Percentiles rank a stretch among this genome's conserved stretches.
phyloP scores from a whole-genome alignment of 2,888 invertebrate genomes.

The Drosophila neonasuta region DNA sequence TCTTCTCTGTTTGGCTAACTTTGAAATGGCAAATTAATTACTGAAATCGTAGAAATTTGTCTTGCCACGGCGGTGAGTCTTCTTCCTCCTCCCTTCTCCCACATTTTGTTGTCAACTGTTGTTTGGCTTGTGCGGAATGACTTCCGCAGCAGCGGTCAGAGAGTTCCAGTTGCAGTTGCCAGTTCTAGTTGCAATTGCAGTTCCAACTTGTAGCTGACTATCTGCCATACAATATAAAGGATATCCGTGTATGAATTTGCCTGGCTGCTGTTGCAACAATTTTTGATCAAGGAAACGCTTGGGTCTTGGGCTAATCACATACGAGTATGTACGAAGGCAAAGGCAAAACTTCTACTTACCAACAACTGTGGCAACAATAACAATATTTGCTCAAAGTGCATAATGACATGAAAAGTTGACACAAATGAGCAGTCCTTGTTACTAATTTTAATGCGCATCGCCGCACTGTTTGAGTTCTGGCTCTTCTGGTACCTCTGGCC shows the following conservation, averaged over 20 bases:
- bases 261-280: constrained; percentile 33
- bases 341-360: constrained; percentile 59
- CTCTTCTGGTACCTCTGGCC: constrained; percentile 3
- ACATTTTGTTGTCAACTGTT: constrained; percentile 53
- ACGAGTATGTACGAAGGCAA: background rate
- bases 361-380: constrained; percentile 30
- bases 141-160: constrained; percentile 60
- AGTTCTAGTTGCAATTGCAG: constrained; percentile 33
- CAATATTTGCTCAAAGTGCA: constrained; percentile 78
- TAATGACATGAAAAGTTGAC: constrained; percentile 79
- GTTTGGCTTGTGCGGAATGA: constrained; percentile 70
- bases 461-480: constrained; percentile 48
- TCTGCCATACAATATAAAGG: constrained; percentile 37
- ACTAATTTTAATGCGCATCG: constrained; percentile 73
- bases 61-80: constrained; percentile 44
- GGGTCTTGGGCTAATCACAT: constrained; percentile 67
- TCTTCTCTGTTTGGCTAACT: constrained; percentile 49
- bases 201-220: constrained; percentile 28
- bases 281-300: constrained; percentile 73
- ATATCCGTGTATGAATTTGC: constrained; percentile 70
- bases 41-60: constrained; percentile 74
- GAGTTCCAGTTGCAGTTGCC: constrained; percentile 33
- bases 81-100: background rate
- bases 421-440: constrained; percentile 79
- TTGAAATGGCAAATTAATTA: constrained; percentile 77